Percentiles rank a stretch among this genome's conserved stretches.
phyloP scores from a whole-genome alignment of 2,888 invertebrate species.

The Andrena camellia region DNA sequence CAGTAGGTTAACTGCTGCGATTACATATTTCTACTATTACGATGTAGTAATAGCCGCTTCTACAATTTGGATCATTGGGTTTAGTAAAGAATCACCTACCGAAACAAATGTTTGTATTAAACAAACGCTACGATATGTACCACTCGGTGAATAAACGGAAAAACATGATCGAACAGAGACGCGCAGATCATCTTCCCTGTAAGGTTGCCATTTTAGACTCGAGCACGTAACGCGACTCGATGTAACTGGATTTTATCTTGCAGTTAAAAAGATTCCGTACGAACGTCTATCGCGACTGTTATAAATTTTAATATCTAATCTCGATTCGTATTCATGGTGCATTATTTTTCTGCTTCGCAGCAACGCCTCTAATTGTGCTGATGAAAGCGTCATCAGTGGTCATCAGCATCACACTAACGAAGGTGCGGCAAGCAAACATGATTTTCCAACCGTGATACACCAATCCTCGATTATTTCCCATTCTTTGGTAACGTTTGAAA shows the following conservation, averaged over 20 bases:
- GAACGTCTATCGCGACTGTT: neutral
- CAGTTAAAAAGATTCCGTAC: neutral
- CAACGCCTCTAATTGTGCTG: neutral
- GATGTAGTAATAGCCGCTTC: neutral
- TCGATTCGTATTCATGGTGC: neutral
- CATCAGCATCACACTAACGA: neutral
- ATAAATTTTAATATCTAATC: neutral
- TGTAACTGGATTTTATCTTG: neutral
- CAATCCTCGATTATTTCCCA: neutral
- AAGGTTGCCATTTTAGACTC: slow-evolving; percentile 46
- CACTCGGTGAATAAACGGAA: neutral
- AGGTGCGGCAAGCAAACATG: neutral
- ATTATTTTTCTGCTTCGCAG: neutral
- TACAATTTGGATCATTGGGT: neutral
- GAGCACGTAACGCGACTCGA: neutral
- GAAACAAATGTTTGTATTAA: slow-evolving; percentile 3
- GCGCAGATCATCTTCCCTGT: slow-evolving; percentile 32
- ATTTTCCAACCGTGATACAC: neutral
- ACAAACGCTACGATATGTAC: neutral
- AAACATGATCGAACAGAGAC: slow-evolving; percentile 13
- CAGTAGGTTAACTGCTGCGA: slow-evolving; percentile 29
- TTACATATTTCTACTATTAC: slow-evolving; percentile 19
- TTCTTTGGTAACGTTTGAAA: neutral
- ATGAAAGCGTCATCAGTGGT: neutral
- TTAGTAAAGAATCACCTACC: neutral